Percentiles rank a stretch among this genome's conserved stretches.
Evolutionary conservation across 2,888 invertebrate species (phyloP).

Genomic region (Panzeria rudis): DNA sequence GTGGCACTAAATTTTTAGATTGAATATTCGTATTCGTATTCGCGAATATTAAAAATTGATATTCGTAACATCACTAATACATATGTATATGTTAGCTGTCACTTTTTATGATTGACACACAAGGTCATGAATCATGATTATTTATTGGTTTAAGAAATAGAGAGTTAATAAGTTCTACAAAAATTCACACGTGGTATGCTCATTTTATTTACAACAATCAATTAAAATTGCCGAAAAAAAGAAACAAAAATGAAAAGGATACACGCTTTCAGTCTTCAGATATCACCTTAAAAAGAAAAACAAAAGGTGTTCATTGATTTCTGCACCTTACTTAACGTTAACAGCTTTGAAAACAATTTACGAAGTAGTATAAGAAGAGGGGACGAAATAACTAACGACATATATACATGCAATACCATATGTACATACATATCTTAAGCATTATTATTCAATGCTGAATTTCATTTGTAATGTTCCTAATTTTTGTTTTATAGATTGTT

Average conservation of each 20-base stretch:
- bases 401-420: conserved; percentile 78
- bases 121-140: conserved; percentile 71
- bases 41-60: too few species aligned
- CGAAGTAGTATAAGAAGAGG: conserved; percentile 26
- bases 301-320: conserved; percentile 74
- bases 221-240: conserved; percentile 63
- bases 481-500: conserved; percentile 20
- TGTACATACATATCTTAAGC: conserved; percentile 54
- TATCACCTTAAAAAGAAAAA: conserved; percentile 73
- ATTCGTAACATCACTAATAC: too few species aligned
- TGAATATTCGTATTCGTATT: too few species aligned
- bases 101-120: conserved; percentile 63
- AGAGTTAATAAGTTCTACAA: not conserved
- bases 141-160: conserved; percentile 20
- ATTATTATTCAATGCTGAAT: conserved; percentile 22
- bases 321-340: conserved; percentile 61
- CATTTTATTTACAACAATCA: conserved; percentile 60
- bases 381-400: conserved; percentile 76
- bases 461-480: conserved; percentile 31
- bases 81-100: conserved; percentile 44
- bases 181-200: conserved; percentile 26
- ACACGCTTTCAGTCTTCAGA: not conserved
- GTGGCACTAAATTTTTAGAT: too few species aligned
- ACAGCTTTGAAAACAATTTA: conserved; percentile 52
- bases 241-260: too few species aligned